Evolutionary conservation across 2,797 vertebrate genomes (phyloP).

Genomic region (Diplodus sargus): DNA sequence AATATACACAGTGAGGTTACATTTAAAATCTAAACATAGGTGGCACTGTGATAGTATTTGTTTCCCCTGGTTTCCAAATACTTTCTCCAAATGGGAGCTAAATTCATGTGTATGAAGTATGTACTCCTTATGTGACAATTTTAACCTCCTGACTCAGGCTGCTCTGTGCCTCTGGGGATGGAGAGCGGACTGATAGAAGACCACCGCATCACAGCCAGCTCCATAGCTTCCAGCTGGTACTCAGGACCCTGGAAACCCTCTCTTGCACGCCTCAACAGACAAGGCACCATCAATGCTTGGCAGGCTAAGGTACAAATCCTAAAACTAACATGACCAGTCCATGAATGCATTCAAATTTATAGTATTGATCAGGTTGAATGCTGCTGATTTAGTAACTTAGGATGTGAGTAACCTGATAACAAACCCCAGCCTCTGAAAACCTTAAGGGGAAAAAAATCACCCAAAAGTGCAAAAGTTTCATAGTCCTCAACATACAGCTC

Average conservation of each 20-base stretch:
- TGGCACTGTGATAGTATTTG: not conserved
- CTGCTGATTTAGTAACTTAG: not conserved
- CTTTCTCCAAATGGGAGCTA: too few species aligned
- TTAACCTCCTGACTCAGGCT: slow-evolving; percentile 81
- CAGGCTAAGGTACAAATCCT: slow-evolving; percentile 88
- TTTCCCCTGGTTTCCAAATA: not conserved
- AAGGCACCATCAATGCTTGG: slow-evolving; percentile 92
- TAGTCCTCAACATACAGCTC: too few species aligned
- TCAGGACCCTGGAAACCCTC: slow-evolving; percentile 86
- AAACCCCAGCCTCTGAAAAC: not conserved
- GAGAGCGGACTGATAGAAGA: slow-evolving; percentile 87
- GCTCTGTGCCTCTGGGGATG: slow-evolving; percentile 94
- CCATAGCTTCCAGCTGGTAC: slow-evolving; percentile 87
- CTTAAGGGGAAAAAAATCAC: not conserved
- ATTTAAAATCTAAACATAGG: not conserved
- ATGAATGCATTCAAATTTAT: not conserved
- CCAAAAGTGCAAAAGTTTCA: too few species aligned
- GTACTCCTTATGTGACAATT: slow-evolving; percentile 9
- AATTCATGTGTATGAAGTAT: not conserved
- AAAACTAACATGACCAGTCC: not conserved
- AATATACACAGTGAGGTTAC: not conserved
- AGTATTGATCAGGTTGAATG: not conserved
- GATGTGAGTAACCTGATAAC: not conserved
- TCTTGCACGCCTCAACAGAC: slow-evolving; percentile 89
- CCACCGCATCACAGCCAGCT: slow-evolving; percentile 90